Percentiles rank a stretch among this genome's conserved stretches.
These are phyloP conservation scores for Acropternis orthonyx DNA, from an alignment of 2,797 vertebrate genomes.

Conservation along the genomic window DNA sequence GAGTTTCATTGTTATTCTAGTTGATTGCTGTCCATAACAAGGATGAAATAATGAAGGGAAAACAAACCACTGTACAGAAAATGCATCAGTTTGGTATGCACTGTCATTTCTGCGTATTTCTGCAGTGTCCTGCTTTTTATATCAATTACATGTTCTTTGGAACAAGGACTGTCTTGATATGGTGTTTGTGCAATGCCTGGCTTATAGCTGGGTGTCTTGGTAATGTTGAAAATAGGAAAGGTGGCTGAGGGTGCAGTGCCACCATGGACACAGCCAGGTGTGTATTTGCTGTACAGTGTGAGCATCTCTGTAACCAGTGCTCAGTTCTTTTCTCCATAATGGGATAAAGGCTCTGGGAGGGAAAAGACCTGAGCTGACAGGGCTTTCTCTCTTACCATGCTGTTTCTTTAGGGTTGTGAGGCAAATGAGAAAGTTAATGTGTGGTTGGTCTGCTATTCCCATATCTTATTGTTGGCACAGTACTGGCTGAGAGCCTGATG, in stretches of 20 bases:
- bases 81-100: neutral
- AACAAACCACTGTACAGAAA: neutral
- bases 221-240: neutral
- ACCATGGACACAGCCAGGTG: neutral
- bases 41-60: neutral
- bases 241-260: neutral
- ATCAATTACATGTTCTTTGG: neutral
- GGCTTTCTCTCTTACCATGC: neutral
- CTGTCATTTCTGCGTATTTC: neutral
- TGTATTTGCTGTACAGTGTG: fast-evolving
- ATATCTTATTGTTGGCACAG: neutral
- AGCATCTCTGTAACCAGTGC: neutral
- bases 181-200: neutral
- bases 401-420: neutral
- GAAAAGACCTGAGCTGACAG: neutral
- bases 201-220: neutral
- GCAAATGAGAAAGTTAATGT: neutral
- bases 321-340: neutral
- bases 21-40: neutral
- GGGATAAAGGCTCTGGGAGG: neutral
- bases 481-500: neutral
- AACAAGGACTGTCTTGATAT: neutral
- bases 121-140: neutral
- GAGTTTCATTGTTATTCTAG: constrained; percentile 5
- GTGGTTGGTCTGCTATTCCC: neutral